These are phyloP conservation scores for Lepidurus couesii DNA, from an alignment of 1,140 invertebrate genomes.

Conservation along the genomic window DNA sequence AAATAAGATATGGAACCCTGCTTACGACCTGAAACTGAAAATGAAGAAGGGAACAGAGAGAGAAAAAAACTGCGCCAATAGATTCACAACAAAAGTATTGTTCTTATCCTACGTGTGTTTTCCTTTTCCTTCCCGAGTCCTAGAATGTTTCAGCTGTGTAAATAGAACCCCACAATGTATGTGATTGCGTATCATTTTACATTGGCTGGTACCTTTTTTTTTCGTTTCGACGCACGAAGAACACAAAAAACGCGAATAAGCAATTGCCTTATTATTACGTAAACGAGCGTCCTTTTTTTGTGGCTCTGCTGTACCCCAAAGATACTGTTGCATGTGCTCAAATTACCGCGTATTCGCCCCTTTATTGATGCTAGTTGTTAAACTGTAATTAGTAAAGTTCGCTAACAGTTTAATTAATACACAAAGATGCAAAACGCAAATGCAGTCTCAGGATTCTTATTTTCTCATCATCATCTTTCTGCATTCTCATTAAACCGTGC, in stretches of 20 bases:
- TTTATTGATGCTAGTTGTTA: slow-evolving; percentile 1
- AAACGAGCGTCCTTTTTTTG: not conserved
- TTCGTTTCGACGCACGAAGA: not conserved
- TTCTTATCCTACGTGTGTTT: not conserved
- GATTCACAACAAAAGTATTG: not conserved
- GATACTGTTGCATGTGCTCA: slow-evolving; percentile 16
- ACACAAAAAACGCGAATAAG: not conserved
- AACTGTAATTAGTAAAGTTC: not conserved
- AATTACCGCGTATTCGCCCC: not conserved
- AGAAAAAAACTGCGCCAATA: not conserved
- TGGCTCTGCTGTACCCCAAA: not conserved
- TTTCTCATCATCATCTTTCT: not conserved
- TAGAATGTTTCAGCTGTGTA: not conserved
- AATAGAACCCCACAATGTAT: not conserved
- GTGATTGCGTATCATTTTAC: not conserved
- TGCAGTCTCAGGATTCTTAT: too few species aligned
- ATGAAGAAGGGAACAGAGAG: not conserved
- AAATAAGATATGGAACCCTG: not conserved
- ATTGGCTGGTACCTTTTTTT: not conserved
- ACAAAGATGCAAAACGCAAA: not conserved
- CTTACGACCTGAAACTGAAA: not conserved
- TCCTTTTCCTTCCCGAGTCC: not conserved
- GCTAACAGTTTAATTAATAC: slow-evolving; percentile 1
- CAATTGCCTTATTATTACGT: not conserved
- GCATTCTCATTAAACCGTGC: not conserved